These are phyloP conservation scores for Polymixis flavicincta DNA, from an alignment of 2,888 invertebrate genomes.

Conservation along the genomic window DNA sequence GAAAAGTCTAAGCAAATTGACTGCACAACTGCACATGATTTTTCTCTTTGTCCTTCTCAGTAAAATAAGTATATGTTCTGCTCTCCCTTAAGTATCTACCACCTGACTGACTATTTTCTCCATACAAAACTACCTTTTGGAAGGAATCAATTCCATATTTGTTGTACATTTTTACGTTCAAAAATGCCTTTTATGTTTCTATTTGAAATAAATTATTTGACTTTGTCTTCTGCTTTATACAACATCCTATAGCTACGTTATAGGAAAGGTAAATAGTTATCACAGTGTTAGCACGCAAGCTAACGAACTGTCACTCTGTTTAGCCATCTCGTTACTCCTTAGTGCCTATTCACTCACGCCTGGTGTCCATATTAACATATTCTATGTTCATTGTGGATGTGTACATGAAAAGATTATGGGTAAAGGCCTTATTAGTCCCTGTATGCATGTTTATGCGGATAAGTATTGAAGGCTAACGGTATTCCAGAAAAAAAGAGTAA, in stretches of 20 bases:
- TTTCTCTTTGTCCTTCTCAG: not conserved
- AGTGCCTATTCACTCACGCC: not conserved
- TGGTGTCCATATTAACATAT: not conserved
- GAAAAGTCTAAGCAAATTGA: no score
- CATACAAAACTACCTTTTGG: no score
- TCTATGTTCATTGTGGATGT: not conserved
- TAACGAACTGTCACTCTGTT: conserved; percentile 27
- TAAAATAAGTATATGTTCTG: no score
- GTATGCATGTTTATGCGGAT: no score
- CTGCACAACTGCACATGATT: no score
- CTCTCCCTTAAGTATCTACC: not conserved
- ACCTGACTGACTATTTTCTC: no score
- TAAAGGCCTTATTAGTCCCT: not conserved
- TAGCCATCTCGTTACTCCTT: conserved; percentile 7
- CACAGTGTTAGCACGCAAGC: not conserved
- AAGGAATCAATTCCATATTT: no score
- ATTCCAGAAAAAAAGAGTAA: no score
- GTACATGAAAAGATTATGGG: not conserved
- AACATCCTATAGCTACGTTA: not conserved
- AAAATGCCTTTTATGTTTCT: no score
- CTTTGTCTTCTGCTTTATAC: not conserved
- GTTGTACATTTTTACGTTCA: no score
- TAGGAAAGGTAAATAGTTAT: not conserved
- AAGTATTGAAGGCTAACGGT: no score
- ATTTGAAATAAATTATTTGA: no score